Evolutionary conservation across 2,888 invertebrate genomes (phyloP), one percentile per base, ranked within the genome.

Genomic region (Gymnocheta viridis): DNA sequence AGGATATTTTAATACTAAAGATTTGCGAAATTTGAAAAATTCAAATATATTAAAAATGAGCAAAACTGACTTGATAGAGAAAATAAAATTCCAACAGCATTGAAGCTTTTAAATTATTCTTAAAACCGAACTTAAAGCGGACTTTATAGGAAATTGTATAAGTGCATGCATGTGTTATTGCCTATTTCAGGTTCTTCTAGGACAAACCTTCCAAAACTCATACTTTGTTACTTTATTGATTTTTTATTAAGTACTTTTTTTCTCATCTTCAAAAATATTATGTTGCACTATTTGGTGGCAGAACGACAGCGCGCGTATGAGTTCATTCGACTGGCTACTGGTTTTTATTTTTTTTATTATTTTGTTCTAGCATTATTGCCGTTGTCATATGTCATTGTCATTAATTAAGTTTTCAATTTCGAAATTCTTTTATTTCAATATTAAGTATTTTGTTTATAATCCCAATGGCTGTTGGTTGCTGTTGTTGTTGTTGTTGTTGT

Each of bases 331-430:
- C 17, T 3, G 44, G 74, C 69, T 74, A 69, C 62, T 74, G 74
- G 24, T 51, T 32, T 74, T 70, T 0, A 14, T 17, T 60, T 38
- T 38, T 17, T n/a, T 41, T 32, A 56, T 74, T 62, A 24, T 14
- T 60, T 22, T 60, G 47, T 60, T 72, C 47, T 79, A 56, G 72
- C 27, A 66, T 60, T 80, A 49, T 73, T 49, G 49, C 14, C 19
- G 69, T 51, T 67, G 58, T 49, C 67, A 78, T 69, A 78, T 84
- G 84, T 84, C 84, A 84, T 49, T 84, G 81, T 81, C 77, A 81
- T 81, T 84, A 84, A 84, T 84, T 84, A 84, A 84, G 84, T 84
- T 84, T 84, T 84, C 69, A 84, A 64, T 84, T 81, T 64, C 4
- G 47, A 70, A 82, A 82, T 76, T 82, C 81, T 69, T 74, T 82